Base-by-base conservation (phyloP, 1,140 invertebrate genomes). In the Cotesia vestalis region DNA sequence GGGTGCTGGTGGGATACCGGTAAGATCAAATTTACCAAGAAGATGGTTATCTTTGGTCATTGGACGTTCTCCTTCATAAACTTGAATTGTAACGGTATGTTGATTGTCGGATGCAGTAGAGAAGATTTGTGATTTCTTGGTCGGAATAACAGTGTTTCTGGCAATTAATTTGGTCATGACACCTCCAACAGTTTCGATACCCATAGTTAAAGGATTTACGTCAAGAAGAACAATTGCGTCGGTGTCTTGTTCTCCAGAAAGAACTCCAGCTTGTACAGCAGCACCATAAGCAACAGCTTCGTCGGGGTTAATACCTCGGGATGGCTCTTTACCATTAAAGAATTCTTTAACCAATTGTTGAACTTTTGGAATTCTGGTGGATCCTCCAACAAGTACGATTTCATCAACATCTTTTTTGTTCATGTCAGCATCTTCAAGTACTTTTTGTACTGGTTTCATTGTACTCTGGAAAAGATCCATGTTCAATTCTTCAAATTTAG, bases 41-140 rank as follows among this genome's bases (percentile, higher is more conserved):
- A 97, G 88, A 88, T 99, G 97, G 86, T 99, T 99, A 84, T 99
- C 98, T 87, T 99, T 99, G 73, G 98, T 99, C 98, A 99, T 98
- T 36, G 98, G 96, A 82, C 98, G 92, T 89, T 99, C 98, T 81
- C 98, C 97, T 89, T 98, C 96, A 83, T 93, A 98, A 0, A 98
- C 96, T 87, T 99, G 97, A 84, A 99, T 99, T 52, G 97, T 99
- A 5, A 99, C 98, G 20, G 97, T 99, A 87, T 98, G 96, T 84
- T 99, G 98, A 84, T 99, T 99, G 82, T 99, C 98, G 14, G 96
- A 96, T 57, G 98, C 98, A 8, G 98, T 99, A 0, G 97, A 98
- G 91, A 99, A 99, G 78, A 99, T 97, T 84, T 99, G 98, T 4
- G 96, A 98, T 84, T 99, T 99, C 89, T 99, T 99, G n/a, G 98